Percentiles rank a stretch among this genome's conserved stretches.
These are phyloP conservation scores for Salvelinus fontinalis DNA, from an alignment of 2,113 vertebrate species.

Conservation along the genomic window DNA sequence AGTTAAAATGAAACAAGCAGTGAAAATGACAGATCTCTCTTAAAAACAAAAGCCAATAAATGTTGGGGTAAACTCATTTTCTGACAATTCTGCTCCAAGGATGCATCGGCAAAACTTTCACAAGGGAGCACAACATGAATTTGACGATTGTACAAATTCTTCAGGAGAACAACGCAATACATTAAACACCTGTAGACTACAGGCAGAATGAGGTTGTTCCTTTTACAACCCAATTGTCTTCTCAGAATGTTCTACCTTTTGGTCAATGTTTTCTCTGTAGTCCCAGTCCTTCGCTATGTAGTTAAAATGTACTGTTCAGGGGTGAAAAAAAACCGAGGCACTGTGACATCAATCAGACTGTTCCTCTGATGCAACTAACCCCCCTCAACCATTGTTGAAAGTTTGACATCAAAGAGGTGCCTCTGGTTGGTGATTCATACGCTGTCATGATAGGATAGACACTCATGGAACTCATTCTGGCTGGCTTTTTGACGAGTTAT, in stretches of 20 bases:
- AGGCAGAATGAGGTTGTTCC: no score
- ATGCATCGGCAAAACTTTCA: neutral
- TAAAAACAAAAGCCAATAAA: conserved; percentile 11
- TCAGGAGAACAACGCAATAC: neutral
- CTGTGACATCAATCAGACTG: conserved; percentile 15
- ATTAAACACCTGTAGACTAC: no score
- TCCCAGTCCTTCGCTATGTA: neutral
- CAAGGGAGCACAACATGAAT: neutral
- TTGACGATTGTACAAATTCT: neutral
- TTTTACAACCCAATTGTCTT: neutral
- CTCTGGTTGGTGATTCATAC: conserved; percentile 16
- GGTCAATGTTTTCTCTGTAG: neutral
- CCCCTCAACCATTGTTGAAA: conserved; percentile 24
- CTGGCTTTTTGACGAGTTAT: conserved; percentile 23
- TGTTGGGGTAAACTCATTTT: neutral
- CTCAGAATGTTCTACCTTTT: neutral
- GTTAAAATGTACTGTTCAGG: neutral
- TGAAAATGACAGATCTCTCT: conserved; percentile 6
- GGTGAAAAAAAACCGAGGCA: conserved; percentile 1
- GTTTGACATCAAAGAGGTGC: conserved; percentile 42
- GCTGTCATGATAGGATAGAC: conserved; percentile 39
- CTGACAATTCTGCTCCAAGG: no score
- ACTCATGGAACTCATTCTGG: conserved; percentile 54
- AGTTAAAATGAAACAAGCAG: conserved; percentile 8
- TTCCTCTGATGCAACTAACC: conserved; percentile 11